These are phyloP conservation scores for Euphonia xanthogaster DNA, from an alignment of 2,797 vertebrate species.

Conservation along the genomic window DNA sequence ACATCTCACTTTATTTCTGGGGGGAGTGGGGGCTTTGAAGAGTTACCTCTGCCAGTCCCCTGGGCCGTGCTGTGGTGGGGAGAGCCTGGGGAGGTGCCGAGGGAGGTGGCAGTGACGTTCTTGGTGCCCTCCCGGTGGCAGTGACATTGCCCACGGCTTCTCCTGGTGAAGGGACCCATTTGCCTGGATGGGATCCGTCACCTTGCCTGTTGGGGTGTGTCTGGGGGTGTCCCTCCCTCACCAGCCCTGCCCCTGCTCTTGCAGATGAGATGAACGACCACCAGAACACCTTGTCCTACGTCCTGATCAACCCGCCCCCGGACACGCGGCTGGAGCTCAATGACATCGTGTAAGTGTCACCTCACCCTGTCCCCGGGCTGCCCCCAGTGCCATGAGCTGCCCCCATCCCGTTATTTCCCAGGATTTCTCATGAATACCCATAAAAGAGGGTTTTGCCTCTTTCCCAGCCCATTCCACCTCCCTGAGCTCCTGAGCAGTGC, in stretches of 20 bases:
- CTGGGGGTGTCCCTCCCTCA: background rate
- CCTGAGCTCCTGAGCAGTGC: fast-evolving
- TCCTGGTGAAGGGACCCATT: fast-evolving
- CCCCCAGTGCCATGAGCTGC: fast-evolving
- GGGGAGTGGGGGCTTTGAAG: background rate
- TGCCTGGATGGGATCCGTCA: background rate
- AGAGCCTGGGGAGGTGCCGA: background rate
- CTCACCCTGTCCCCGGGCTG: fast-evolving
- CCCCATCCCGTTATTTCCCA: fast-evolving
- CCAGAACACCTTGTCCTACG: slow-evolving; percentile 96
- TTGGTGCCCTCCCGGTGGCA: fast-evolving
- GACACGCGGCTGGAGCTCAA: slow-evolving; percentile 95
- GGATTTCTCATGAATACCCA: fast-evolving
- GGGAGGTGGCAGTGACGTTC: background rate
- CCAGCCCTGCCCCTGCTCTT: background rate
- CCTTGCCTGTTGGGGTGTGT: background rate
- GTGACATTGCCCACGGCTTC: fast-evolving
- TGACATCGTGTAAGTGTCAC: slow-evolving; percentile 87
- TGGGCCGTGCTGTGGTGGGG: background rate
- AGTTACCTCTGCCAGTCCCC: background rate
- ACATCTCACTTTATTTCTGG: background rate
- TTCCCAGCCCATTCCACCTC: background rate
- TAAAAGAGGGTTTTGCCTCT: fast-evolving
- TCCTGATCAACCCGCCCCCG: slow-evolving; percentile 95
- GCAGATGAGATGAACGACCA: slow-evolving; percentile 98